These are phyloP conservation scores for Cyclura pinguis DNA, from an alignment of 2,797 vertebrate species.

Conservation along the genomic window DNA sequence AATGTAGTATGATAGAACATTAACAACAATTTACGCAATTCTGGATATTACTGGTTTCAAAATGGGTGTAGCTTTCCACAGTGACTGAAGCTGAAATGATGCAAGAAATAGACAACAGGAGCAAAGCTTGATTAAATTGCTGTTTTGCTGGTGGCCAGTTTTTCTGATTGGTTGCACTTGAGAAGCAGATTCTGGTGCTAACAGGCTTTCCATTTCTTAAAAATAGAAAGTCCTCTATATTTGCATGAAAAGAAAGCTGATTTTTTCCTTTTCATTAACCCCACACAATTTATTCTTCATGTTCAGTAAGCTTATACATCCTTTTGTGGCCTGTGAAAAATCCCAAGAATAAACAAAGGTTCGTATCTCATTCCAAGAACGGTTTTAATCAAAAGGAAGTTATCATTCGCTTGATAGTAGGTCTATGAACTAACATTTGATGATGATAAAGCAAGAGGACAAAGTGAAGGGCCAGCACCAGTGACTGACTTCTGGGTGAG, in stretches of 20 bases:
- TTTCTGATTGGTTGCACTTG: neutral
- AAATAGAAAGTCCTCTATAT: neutral
- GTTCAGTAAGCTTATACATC: neutral
- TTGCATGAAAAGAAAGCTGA: conserved; percentile 1
- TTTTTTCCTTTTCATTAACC: neutral
- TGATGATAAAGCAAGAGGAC: neutral
- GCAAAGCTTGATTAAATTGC: neutral
- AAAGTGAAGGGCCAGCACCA: neutral
- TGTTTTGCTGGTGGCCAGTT: neutral
- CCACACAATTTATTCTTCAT: neutral
- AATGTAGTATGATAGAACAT: no score
- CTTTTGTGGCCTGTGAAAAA: neutral
- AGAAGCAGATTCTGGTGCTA: neutral
- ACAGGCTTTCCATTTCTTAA: neutral
- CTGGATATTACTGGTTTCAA: neutral
- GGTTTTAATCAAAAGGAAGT: neutral
- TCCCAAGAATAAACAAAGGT: neutral
- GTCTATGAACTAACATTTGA: neutral
- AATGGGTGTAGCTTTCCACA: neutral
- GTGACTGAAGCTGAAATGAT: neutral
- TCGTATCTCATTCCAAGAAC: neutral
- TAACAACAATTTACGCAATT: no score
- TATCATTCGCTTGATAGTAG: neutral
- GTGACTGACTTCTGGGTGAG: neutral
- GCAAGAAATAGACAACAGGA: neutral